Conservation (phyloP, 2,888 invertebrate species). For the Papilio protenor region DNA sequence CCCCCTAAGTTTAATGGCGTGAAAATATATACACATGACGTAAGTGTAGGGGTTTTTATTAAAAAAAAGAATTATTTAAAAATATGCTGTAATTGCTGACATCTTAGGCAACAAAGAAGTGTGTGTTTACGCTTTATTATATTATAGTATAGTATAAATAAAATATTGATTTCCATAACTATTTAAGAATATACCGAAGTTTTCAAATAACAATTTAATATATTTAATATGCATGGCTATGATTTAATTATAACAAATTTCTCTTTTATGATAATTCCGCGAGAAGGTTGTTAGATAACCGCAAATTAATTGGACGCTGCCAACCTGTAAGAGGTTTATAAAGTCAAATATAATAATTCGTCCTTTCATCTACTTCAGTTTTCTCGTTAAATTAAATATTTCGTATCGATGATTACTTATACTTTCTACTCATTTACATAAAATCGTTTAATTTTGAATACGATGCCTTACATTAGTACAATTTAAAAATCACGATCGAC, state of each 20-base stretch:
- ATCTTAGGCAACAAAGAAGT: too few relatives aligned
- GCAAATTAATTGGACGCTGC: slow-evolving; percentile 26
- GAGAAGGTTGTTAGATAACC: slow-evolving; percentile 1
- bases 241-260: background rate
- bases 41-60: too few relatives aligned
- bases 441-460: background rate
- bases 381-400: slow-evolving; percentile 5
- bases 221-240: background rate
- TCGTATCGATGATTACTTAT: background rate
- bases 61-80: too few relatives aligned
- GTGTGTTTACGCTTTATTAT: too few relatives aligned
- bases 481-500: too few relatives aligned
- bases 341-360: slow-evolving; percentile 22
- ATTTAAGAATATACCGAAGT: too few relatives aligned
- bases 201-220: too few relatives aligned
- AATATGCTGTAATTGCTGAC: too few relatives aligned
- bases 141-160: too few relatives aligned
- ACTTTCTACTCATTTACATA: background rate
- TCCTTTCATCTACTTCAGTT: slow-evolving; percentile 15
- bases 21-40: too few relatives aligned
- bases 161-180: too few relatives aligned
- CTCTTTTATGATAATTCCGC: slow-evolving; percentile 18
- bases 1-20: too few relatives aligned
- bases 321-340: slow-evolving; percentile 20
- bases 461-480: background rate